These are phyloP conservation scores for Thermophis baileyi DNA, from an alignment of 2,113 vertebrate species.

Conservation along the genomic window DNA sequence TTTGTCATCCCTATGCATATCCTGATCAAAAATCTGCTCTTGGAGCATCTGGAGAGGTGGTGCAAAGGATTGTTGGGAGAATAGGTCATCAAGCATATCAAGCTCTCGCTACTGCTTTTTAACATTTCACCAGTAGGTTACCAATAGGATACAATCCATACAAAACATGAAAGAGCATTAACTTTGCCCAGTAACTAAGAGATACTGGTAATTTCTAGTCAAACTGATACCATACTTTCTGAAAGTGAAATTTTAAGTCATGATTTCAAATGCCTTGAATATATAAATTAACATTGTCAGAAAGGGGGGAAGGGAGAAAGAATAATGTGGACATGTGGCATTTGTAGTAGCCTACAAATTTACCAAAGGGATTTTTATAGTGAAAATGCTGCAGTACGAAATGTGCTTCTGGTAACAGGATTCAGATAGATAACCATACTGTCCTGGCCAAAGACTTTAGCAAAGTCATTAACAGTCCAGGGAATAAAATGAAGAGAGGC, in stretches of 20 bases:
- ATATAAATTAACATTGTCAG: not conserved
- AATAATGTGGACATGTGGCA: not conserved
- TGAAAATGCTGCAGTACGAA: not conserved
- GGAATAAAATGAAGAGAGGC: not conserved
- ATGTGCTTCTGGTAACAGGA: too few species aligned
- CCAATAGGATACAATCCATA: not conserved
- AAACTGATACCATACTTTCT: not conserved
- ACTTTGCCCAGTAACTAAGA: not conserved
- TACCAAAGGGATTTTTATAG: not conserved
- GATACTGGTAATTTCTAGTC: not conserved
- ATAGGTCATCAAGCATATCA: not conserved
- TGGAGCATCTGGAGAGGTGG: too few species aligned
- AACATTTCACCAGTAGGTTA: not conserved
- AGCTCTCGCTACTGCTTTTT: not conserved
- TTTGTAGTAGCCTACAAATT: not conserved
- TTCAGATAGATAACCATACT: not conserved
- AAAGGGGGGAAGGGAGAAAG: not conserved
- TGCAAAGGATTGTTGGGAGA: not conserved
- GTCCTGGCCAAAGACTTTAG: not conserved
- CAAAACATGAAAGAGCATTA: not conserved
- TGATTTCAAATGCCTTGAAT: not conserved
- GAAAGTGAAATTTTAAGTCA: not conserved
- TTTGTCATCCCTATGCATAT: not conserved
- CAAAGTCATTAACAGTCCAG: not conserved
- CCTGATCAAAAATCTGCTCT: not conserved